These are phyloP conservation scores for Tortricodes alternella DNA, from an alignment of 2,888 invertebrate genomes.

Conservation along the genomic window DNA sequence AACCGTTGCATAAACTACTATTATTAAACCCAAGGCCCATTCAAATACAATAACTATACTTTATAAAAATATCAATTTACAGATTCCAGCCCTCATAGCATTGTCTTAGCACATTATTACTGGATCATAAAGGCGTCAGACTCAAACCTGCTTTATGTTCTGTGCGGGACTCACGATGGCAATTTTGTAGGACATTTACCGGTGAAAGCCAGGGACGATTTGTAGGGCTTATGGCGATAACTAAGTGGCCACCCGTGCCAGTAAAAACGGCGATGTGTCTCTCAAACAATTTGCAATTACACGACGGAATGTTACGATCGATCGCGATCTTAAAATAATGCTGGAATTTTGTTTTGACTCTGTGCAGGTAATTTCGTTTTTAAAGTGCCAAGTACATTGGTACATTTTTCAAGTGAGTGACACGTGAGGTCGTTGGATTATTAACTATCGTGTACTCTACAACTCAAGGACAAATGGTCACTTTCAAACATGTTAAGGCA, in stretches of 20 bases:
- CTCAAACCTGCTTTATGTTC: slow-evolving; percentile 68
- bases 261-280: slow-evolving; percentile 56
- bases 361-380: not conserved
- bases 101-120: slow-evolving; percentile 64
- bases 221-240: slow-evolving; percentile 62
- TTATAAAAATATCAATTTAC: slow-evolving; percentile 8
- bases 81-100: slow-evolving; percentile 33
- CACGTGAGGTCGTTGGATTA: too few relatives aligned
- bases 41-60: slow-evolving; percentile 10
- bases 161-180: slow-evolving; percentile 74
- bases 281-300: slow-evolving; percentile 48
- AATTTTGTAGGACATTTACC: slow-evolving; percentile 75
- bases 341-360: not conserved
- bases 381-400: too few relatives aligned
- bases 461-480: too few relatives aligned
- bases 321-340: not conserved
- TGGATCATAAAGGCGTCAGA: slow-evolving; percentile 71
- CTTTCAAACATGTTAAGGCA: too few relatives aligned
- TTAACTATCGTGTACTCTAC: too few relatives aligned
- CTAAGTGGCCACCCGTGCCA: slow-evolving; percentile 50
- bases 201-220: slow-evolving; percentile 64
- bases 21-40: not conserved
- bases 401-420: too few relatives aligned
- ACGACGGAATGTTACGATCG: not conserved
- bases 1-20: not conserved